phyloP scores from a whole-genome alignment of 2,888 invertebrate species.

The Leptinotarsa rubiginosa region DNA sequence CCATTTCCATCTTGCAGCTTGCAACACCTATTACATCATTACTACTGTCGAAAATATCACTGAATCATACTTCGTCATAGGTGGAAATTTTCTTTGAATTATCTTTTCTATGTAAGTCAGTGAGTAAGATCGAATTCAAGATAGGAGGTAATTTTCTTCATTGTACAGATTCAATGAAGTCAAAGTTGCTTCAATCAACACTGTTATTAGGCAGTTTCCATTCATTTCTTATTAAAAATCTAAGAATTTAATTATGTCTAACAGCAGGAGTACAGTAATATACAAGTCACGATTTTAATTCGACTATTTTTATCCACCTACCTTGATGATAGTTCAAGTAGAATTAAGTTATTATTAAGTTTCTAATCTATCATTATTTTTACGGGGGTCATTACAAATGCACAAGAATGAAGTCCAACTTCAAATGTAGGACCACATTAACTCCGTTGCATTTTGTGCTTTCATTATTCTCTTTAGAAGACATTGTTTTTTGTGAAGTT shows the following conservation, averaged over 20 bases:
- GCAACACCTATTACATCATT: neutral
- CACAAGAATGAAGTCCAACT: neutral
- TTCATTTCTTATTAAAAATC: constrained; percentile 9
- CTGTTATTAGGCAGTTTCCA: constrained; percentile 38
- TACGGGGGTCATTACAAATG: neutral
- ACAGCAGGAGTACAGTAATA: constrained; percentile 39
- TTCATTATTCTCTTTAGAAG: too few species aligned
- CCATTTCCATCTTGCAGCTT: too few species aligned
- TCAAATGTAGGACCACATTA: too few species aligned
- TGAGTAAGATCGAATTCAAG: too few species aligned
- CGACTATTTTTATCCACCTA: constrained; percentile 18
- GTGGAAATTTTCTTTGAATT: constrained; percentile 16
- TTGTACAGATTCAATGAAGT: constrained; percentile 18
- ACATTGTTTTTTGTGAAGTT: too few species aligned
- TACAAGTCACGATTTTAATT: constrained; percentile 42
- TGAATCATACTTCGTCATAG: constrained; percentile 9
- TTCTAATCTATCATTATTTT: neutral
- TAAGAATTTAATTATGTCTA: constrained; percentile 36
- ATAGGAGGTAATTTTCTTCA: neutral
- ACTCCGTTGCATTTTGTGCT: too few species aligned
- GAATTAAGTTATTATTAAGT: constrained; percentile 15
- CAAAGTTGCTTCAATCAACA: constrained; percentile 26
- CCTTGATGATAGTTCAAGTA: constrained; percentile 14
- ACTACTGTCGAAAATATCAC: neutral
- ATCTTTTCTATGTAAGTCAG: too few species aligned